These are phyloP conservation scores for Raja brachyura DNA, from an alignment of 2,113 vertebrate genomes.

Conservation along the genomic window DNA sequence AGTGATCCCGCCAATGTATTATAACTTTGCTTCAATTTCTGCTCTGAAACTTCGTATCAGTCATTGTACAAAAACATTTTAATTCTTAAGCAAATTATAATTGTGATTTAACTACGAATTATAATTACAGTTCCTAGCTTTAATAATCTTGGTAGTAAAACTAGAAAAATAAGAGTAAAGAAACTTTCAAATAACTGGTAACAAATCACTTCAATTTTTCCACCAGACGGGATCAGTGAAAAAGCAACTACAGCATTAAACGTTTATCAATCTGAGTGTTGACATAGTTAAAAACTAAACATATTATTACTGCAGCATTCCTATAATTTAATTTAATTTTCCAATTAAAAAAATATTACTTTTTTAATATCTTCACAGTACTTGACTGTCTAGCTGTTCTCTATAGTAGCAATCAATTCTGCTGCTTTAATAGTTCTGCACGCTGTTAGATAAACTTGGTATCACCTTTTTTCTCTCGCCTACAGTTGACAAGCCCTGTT, in stretches of 20 bases:
- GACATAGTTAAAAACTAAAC: not conserved
- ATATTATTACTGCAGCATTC: not conserved
- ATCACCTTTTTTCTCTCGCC: not conserved
- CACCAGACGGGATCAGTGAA: not conserved
- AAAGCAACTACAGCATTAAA: not conserved
- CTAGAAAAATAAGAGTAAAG: not conserved
- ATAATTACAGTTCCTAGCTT: not conserved
- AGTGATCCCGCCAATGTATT: not conserved
- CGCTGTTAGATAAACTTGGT: not conserved
- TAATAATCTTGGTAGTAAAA: not conserved
- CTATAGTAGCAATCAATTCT: not conserved
- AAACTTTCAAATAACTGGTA: not conserved
- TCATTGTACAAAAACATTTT: not conserved
- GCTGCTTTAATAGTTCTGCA: not conserved
- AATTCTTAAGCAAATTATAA: not conserved
- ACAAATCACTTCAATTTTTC: not conserved
- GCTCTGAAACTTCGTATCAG: not conserved
- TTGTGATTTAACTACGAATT: not conserved
- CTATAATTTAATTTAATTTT: not conserved
- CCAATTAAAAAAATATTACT: not conserved
- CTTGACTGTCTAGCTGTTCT: not conserved
- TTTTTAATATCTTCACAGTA: not conserved
- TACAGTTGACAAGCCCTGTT: not conserved
- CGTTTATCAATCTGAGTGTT: no score
- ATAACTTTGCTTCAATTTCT: not conserved